Percentiles rank a stretch among this genome's conserved stretches.
These are phyloP conservation scores for Cavia aperea DNA, from an alignment of 2,113 vertebrate genomes.

Conservation along the genomic window DNA sequence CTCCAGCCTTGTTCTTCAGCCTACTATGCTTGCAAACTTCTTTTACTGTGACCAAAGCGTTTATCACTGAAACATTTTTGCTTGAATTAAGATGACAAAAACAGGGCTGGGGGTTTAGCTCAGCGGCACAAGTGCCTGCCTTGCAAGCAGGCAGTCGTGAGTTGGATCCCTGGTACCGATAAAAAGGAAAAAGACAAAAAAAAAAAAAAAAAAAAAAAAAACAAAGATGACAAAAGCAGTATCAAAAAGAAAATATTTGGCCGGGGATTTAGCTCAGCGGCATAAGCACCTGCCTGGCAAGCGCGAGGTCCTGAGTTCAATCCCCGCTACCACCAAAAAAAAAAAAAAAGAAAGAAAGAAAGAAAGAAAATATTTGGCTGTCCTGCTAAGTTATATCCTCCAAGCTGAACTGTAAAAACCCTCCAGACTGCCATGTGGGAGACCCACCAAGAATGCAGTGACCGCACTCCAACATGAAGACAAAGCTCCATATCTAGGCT, in stretches of 20 bases:
- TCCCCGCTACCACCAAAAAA: too few species aligned
- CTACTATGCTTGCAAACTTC: accelerated
- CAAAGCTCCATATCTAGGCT: accelerated
- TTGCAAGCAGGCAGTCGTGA: too few species aligned
- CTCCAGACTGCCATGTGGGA: not conserved
- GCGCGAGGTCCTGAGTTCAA: too few species aligned
- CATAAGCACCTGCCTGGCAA: too few species aligned
- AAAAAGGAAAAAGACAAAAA: too few species aligned
- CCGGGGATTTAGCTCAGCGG: too few species aligned
- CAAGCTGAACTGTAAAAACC: not conserved
- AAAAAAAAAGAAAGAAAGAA: too few species aligned
- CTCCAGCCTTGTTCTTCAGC: accelerated
- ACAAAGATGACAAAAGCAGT: not conserved
- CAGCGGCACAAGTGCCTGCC: too few species aligned
- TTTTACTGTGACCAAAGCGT: not conserved
- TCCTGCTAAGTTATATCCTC: accelerated
- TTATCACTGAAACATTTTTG: not conserved
- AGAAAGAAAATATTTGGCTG: not conserved
- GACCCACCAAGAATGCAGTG: not conserved
- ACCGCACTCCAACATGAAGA: too few species aligned
- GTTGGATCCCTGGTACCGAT: too few species aligned
- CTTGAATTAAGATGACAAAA: not conserved
- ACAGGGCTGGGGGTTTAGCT: too few species aligned
- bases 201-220: too few species aligned
- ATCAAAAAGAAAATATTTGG: not conserved